Base-by-base conservation (phyloP, 2,888 invertebrate genomes). In the Apoda limacodes region DNA sequence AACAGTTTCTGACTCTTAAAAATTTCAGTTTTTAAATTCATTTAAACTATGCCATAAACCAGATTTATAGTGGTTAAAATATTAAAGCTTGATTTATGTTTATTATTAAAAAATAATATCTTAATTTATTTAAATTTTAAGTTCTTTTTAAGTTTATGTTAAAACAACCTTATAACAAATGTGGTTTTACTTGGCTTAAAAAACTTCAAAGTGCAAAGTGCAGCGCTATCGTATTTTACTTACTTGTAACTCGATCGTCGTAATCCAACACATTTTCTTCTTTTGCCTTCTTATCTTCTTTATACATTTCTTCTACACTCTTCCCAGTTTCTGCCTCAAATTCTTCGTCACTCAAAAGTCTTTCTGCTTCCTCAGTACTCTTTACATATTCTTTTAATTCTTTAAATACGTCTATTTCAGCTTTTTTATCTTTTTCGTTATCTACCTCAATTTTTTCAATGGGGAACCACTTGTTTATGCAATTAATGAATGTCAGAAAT, bases 401-500 rank as follows among this genome's bases (percentile, higher is more conserved):
- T 17, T 49, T 40, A 9, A 82, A 48, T 2, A 83, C 39, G 24
- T 61, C 64, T 14, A 61, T 40, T 4, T 51, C 12, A 17, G 7
- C 5, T 7, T 5, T 5, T 10, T 24, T 28, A 7, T 17, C 17
- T 6, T 5, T 7, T 5, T 17, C 17, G 17, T 17, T 7, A 17
- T 17, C 17, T 5, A 17, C 17, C 5, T 17, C 17, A 5, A 6
- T 10, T 5, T 17, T 5, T 7, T 17, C 17, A 17, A 34, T 30
- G 24, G 59, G 50, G 15, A 66, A 81, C 86, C 90, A 88, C 34
- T 75, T 80, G 24, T 71, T 64, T 12, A 91, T 67, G 42, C 86
- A 85, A 2, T 75, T 62, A 1, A 88, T 61, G 56, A 90, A 91
- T 1, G 87, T 85, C 39, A 86, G 75, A 52, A 92, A 91, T 3